These are phyloP conservation scores for Plecotus auritus DNA, from an alignment of 2,113 vertebrate species.

Conservation along the genomic window DNA sequence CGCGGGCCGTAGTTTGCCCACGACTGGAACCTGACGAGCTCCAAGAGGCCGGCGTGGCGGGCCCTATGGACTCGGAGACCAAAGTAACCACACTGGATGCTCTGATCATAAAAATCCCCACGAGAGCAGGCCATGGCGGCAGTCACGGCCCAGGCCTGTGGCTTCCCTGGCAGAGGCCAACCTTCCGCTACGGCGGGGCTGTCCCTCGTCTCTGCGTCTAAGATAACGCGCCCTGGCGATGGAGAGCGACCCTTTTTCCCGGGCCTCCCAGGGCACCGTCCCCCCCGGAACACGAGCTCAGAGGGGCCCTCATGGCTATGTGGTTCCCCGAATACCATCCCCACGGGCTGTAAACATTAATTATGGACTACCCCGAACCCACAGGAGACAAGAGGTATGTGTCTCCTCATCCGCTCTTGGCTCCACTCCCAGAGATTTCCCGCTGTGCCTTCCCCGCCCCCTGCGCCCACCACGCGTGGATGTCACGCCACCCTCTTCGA, in stretches of 20 bases:
- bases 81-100: neutral
- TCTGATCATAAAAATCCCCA: fast-evolving
- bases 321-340: neutral
- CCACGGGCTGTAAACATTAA: neutral
- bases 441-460: neutral
- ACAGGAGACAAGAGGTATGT: neutral
- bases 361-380: neutral
- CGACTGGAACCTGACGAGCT: fast-evolving
- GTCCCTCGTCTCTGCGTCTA: neutral
- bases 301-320: neutral
- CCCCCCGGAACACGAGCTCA: neutral
- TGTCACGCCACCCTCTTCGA: no score
- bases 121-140: fast-evolving
- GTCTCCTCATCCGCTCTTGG: no score
- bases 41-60: neutral
- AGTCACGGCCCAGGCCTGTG: neutral
- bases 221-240: neutral
- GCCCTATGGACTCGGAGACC: neutral
- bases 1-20: no score
- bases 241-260: neutral
- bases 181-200: neutral
- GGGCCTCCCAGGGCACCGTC: neutral
- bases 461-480: neutral
- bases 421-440: neutral
- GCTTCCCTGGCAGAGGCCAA: neutral